Percentiles rank a stretch among this genome's conserved stretches.
Evolutionary conservation across 2,797 vertebrate genomes (phyloP).

Genomic region (Danio albolineatus): DNA sequence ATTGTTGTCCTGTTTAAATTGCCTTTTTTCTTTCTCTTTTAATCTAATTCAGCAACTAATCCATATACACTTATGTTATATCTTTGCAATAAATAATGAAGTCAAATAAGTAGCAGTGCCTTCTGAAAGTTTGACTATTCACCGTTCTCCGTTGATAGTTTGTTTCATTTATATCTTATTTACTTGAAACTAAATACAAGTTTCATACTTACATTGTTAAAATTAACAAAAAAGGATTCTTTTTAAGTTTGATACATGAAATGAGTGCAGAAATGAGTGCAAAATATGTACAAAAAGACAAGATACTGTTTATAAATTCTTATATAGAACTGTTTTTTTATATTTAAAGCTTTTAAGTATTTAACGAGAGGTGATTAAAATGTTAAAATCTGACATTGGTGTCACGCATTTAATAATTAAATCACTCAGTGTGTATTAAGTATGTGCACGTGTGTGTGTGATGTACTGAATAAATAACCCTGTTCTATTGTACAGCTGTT

Average conservation of each 20-base stretch:
- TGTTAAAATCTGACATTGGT: neutral
- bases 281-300: neutral
- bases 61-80: neutral
- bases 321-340: neutral
- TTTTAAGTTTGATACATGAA: too few relatives aligned
- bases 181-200: too few relatives aligned
- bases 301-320: neutral
- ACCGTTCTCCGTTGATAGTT: neutral
- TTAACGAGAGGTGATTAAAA: neutral
- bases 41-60: neutral
- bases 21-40: neutral
- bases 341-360: neutral
- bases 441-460: too few relatives aligned
- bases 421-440: neutral
- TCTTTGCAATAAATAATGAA: conserved; percentile 1
- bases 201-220: too few relatives aligned
- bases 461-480: neutral
- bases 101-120: neutral
- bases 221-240: too few relatives aligned
- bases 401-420: neutral
- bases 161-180: too few relatives aligned
- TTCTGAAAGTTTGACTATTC: neutral
- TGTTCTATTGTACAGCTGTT: neutral
- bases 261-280: too few relatives aligned
- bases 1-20: neutral